Base-by-base conservation (phyloP, 2,113 vertebrate genomes). In the Dunckerocampus dactyliophorus region DNA sequence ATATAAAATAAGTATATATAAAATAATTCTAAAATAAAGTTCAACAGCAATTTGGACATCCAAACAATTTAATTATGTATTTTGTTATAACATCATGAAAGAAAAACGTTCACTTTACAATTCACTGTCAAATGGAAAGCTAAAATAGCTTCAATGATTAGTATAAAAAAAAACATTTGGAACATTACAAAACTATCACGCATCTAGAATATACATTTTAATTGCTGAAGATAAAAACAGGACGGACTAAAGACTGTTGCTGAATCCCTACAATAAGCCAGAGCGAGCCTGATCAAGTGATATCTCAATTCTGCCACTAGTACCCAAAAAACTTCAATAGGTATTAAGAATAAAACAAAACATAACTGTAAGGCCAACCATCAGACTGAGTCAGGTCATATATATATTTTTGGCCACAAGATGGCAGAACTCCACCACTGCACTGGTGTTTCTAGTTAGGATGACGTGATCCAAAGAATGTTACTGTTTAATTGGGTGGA, bases 11-110 rank as follows among this genome's bases (percentile, higher is more conserved):
- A n/a, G n/a, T n/a, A n/a, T n/a, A 21, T 8, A 17, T 1, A 28
- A 28, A 3, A 28, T 28, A 28, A 28, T 28, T 28, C 4, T 47
- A 19, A 48, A 12, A 34, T 16, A 46, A 39, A 62, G 65, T 56
- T 37, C 5, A 14, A 64, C 28, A 57, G 21, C 5, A 47, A 56
- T 22, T 55, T 69, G 39, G 74, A 82, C 76, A 86, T 52, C 75
- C 57, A 70, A 79, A 80, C 77, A 80, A 71, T 88, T 86, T 88
- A 86, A 83, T 86, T 67, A 63, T 68, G 53, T 82, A 84, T 67
- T 71, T 51, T 67, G 59, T 59, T 62, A 62, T 45, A 74, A 81
- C 70, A 78, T 76, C 61, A 78, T 59, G 65, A 67, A 56, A 56
- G 54, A 49, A 69, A 76, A 68, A 43, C 31, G 34, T 61, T 63